phyloP scores from a whole-genome alignment of 2,113 vertebrate genomes.

The Ceratotherium simum region DNA sequence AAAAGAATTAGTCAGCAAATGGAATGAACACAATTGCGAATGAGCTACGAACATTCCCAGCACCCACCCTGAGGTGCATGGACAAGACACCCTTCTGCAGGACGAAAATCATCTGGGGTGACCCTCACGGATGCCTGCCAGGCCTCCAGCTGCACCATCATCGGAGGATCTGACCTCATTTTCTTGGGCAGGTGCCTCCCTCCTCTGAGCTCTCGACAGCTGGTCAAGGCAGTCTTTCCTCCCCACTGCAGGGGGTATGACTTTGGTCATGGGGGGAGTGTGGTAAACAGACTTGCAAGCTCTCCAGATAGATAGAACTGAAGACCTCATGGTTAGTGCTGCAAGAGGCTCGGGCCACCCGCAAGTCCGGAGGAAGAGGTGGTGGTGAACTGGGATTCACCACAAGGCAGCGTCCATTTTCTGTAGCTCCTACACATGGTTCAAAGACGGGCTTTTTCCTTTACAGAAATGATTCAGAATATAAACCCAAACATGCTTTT shows the following conservation, averaged over 20 bases:
- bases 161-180: slow-evolving; percentile 64
- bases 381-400: neutral
- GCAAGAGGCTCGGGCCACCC: neutral
- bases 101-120: neutral
- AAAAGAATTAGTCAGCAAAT: slow-evolving; percentile 46
- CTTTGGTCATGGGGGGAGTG: neutral
- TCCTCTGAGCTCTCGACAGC: slow-evolving; percentile 66
- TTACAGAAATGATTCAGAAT: slow-evolving; percentile 47
- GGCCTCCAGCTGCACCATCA: slow-evolving; percentile 46
- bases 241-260: slow-evolving; percentile 41
- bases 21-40: slow-evolving; percentile 38
- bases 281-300: slow-evolving; percentile 5
- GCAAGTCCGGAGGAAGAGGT: neutral
- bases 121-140: slow-evolving; percentile 47
- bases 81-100: slow-evolving; percentile 50
- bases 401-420: neutral
- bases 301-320: neutral
- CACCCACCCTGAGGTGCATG: neutral
- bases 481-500: slow-evolving; percentile 32
- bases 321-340: neutral
- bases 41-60: neutral
- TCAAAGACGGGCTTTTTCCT: slow-evolving; percentile 6
- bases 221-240: slow-evolving; percentile 62
- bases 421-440: neutral
- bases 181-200: slow-evolving; percentile 65